Evolutionary conservation across 2,113 vertebrate species (phyloP).

Genomic region (Pitta sordida): DNA sequence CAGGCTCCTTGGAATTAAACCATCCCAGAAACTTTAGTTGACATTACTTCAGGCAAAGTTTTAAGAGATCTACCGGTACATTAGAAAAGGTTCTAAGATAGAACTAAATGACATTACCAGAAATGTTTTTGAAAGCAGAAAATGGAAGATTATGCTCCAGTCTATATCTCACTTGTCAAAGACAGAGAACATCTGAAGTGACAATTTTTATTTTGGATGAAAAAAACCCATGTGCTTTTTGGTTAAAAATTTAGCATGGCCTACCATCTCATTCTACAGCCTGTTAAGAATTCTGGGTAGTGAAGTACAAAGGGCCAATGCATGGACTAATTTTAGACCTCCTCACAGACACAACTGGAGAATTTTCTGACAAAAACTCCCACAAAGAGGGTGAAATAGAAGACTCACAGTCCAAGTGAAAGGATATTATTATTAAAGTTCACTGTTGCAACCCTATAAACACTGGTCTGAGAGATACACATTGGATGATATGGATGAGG

Average conservation of each 20-base stretch:
- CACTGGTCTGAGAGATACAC: background rate
- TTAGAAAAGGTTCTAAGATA: background rate
- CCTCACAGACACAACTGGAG: background rate
- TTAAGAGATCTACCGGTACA: background rate
- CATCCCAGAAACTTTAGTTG: background rate
- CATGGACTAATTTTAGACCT: background rate
- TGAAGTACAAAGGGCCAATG: background rate
- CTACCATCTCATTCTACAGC: background rate
- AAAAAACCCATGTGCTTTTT: background rate
- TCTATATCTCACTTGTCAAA: background rate
- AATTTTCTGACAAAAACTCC: background rate
- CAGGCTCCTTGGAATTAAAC: background rate
- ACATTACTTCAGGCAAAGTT: background rate
- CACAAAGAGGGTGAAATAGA: background rate
- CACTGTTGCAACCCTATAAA: background rate
- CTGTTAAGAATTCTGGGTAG: background rate
- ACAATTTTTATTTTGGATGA: background rate
- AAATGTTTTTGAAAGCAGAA: background rate
- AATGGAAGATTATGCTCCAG: background rate
- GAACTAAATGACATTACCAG: background rate
- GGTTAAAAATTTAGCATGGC: background rate
- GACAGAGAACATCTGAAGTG: background rate
- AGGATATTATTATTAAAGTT: background rate
- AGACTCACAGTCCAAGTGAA: background rate
- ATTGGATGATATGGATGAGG: no score